These are phyloP conservation scores for Acestrorhynchus altus DNA, from an alignment of 2,797 vertebrate species.

Conservation along the genomic window DNA sequence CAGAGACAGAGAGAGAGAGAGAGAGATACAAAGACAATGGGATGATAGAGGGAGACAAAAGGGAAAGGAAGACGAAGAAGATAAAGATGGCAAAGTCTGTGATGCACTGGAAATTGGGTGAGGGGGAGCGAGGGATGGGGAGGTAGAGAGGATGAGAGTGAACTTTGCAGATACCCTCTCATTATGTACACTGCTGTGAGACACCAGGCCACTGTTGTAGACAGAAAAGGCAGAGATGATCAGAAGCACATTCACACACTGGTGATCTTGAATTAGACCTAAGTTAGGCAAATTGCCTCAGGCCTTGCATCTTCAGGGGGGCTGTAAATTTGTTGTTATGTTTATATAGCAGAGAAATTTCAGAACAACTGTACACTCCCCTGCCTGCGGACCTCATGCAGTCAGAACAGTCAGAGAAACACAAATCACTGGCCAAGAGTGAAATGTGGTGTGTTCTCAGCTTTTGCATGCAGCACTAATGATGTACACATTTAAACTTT, in stretches of 20 bases:
- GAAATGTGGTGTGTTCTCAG: neutral
- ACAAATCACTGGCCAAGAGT: neutral
- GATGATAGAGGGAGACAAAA: constrained; percentile 15
- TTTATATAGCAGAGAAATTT: neutral
- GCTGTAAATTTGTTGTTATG: constrained; percentile 8
- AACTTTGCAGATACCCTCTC: constrained; percentile 12
- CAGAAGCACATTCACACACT: neutral
- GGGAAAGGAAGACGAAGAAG: neutral
- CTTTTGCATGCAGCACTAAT: neutral
- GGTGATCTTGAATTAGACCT: neutral
- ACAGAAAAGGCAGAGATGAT: constrained; percentile 13
- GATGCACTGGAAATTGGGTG: neutral
- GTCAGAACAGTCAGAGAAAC: constrained; percentile 13
- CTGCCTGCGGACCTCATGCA: neutral
- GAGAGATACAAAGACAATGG: constrained; percentile 1
- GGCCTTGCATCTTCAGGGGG: neutral
- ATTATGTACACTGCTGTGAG: neutral
- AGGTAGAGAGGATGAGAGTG: neutral
- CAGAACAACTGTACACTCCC: neutral
- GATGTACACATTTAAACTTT: neutral
- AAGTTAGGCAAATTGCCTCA: constrained; percentile 10
- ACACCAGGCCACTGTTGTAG: neutral
- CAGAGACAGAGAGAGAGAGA: neutral
- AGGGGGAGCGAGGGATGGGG: neutral
- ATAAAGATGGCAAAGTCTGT: neutral